phyloP scores from a whole-genome alignment of 2,797 vertebrate species.

The Eremophila alpestris region DNA sequence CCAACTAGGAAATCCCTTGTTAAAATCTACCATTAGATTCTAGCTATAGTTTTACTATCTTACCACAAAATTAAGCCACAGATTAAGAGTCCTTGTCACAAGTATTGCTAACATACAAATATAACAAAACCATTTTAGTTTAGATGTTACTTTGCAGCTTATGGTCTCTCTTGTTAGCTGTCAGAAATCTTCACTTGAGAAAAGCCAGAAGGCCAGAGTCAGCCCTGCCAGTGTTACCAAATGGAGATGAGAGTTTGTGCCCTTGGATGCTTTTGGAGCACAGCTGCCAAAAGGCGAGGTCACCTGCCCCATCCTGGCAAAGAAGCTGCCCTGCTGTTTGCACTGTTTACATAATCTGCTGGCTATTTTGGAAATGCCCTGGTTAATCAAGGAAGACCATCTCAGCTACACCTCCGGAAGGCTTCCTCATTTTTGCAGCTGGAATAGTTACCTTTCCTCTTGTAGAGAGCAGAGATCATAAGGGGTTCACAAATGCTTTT shows the following conservation, averaged over 20 bases:
- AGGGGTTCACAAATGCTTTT: neutral
- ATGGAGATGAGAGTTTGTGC: neutral
- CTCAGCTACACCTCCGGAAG: neutral
- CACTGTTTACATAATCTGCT: fast-evolving
- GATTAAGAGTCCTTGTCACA: neutral
- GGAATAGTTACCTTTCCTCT: neutral
- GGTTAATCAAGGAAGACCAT: neutral
- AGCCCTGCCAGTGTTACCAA: neutral
- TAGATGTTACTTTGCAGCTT: neutral
- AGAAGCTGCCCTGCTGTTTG: neutral
- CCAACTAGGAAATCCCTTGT: neutral
- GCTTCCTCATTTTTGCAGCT: neutral
- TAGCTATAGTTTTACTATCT: neutral
- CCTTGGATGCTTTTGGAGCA: neutral
- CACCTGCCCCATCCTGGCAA: neutral
- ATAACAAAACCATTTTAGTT: neutral
- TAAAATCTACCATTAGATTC: neutral
- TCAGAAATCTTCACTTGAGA: neutral
- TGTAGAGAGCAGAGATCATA: neutral
- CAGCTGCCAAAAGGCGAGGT: neutral
- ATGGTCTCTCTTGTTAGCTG: neutral
- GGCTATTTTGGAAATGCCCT: neutral
- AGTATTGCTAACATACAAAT: neutral
- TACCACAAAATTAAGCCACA: neutral
- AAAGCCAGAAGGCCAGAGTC: neutral